Evolutionary conservation across 1,140 invertebrate species (phyloP).

Genomic region (Leptinotarsa texana): DNA sequence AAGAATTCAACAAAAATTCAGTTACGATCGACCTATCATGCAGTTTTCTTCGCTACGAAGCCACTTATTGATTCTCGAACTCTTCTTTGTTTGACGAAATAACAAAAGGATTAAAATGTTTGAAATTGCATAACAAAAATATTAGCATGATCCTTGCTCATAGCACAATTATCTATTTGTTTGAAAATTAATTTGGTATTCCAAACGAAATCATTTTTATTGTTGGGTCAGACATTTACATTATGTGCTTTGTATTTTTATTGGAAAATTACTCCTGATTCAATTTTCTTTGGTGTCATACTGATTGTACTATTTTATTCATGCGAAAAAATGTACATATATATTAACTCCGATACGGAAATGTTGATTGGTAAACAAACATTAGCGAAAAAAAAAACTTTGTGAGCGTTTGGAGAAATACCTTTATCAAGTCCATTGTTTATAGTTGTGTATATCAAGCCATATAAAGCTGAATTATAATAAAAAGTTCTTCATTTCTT

Average conservation of each 20-base stretch:
- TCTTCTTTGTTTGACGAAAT: conserved; percentile 6
- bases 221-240: neutral
- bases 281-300: neutral
- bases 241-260: conserved; percentile 11
- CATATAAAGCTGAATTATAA: too few relatives aligned
- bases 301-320: neutral
- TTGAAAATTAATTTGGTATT: conserved; percentile 5
- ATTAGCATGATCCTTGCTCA: conserved; percentile 5
- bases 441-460: too few relatives aligned
- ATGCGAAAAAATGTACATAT: neutral
- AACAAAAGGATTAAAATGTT: neutral
- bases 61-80: neutral
- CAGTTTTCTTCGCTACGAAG: neutral
- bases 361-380: too few relatives aligned
- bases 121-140: neutral
- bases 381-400: too few relatives aligned
- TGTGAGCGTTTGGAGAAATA: too few relatives aligned
- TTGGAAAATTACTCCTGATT: conserved; percentile 20
- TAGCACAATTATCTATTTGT: conserved; percentile 9
- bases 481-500: too few relatives aligned
- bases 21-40: too few relatives aligned
- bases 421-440: too few relatives aligned
- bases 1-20: too few relatives aligned
- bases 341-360: too few relatives aligned
- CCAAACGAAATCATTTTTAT: conserved; percentile 5